Percentiles rank a stretch among this genome's conserved stretches.
phyloP scores from a whole-genome alignment of 2,113 vertebrate species.

The Formicarius rufipectus region DNA sequence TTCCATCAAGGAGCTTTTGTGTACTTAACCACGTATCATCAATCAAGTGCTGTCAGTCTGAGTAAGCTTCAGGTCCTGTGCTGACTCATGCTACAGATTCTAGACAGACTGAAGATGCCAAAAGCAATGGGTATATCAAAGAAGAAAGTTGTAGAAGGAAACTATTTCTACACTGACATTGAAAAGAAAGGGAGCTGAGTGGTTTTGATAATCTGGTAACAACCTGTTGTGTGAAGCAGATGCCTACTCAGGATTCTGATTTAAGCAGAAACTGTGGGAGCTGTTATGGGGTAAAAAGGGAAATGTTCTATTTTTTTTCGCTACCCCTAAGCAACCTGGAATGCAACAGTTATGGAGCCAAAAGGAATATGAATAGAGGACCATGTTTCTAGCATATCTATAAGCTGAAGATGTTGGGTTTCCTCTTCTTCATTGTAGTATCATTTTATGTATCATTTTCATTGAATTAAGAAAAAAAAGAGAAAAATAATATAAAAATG shows the following conservation, averaged over 20 bases:
- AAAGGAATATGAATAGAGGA: background rate
- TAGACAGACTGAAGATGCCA: background rate
- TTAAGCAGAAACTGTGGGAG: background rate
- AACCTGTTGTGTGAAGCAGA: background rate
- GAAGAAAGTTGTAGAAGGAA: background rate
- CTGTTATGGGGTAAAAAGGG: background rate
- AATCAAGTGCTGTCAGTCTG: background rate
- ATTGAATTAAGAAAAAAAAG: background rate
- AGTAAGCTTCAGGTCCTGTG: background rate
- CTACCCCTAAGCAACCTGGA: background rate
- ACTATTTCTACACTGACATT: background rate
- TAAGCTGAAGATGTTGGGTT: background rate
- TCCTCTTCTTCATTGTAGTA: background rate
- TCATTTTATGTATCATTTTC: fast-evolving
- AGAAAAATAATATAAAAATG: background rate
- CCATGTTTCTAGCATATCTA: background rate
- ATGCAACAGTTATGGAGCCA: background rate
- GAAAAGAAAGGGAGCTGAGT: background rate
- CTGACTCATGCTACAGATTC: background rate
- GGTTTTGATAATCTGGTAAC: background rate
- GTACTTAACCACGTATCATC: background rate
- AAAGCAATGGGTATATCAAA: background rate
- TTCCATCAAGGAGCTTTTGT: background rate
- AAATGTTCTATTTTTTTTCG: background rate
- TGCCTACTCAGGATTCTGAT: background rate